A percentile compares a stretch with the other conserved stretches of the same genome.
Evolutionary conservation across 2,797 vertebrate genomes (phyloP).

Genomic region (Coregonus suidteri): DNA sequence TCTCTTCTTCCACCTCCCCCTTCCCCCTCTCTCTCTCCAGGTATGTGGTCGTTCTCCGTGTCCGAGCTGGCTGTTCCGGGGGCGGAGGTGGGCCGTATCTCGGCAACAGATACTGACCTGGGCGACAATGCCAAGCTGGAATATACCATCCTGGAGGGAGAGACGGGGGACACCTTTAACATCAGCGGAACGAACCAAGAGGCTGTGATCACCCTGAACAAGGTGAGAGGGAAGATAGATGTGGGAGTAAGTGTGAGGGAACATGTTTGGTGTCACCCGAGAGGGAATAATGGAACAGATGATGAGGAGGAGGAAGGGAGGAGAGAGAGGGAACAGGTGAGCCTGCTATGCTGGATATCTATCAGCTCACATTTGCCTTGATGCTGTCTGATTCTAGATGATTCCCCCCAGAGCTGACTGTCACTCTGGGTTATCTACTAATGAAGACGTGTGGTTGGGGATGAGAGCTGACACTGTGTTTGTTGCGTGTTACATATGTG

Average conservation of each 20-base stretch:
- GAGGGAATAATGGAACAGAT: conserved; percentile 30
- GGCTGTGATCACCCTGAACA: conserved; percentile 84
- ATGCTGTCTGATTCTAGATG: not conserved
- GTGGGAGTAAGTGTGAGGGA: not conserved
- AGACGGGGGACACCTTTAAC: conserved; percentile 86
- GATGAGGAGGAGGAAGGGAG: conserved; percentile 6
- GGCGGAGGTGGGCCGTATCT: conserved; percentile 85
- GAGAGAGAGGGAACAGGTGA: conserved; percentile 28
- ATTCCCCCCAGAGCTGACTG: conserved; percentile 2
- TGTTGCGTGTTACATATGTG: conserved; percentile 4
- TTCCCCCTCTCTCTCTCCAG: conserved; percentile 49
- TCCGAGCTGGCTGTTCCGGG: conserved; percentile 86
- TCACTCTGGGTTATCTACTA: conserved; percentile 1
- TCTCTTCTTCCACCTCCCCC: conserved; percentile 2
- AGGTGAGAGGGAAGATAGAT: conserved; percentile 62
- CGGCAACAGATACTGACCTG: conserved; percentile 85
- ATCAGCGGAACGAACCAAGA: conserved; percentile 83
- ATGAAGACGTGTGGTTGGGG: not conserved
- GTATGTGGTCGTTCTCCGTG: conserved; percentile 88
- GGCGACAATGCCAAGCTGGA: conserved; percentile 87
- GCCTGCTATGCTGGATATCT: not conserved
- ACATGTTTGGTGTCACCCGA: not conserved
- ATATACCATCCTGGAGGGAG: conserved; percentile 88
- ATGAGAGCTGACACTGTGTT: not conserved
- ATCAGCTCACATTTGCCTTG: not conserved